Base-by-base conservation (phyloP, 37 sponge, comb jelly and placozoan species). In the Cliona cf. orientalis region DNA sequence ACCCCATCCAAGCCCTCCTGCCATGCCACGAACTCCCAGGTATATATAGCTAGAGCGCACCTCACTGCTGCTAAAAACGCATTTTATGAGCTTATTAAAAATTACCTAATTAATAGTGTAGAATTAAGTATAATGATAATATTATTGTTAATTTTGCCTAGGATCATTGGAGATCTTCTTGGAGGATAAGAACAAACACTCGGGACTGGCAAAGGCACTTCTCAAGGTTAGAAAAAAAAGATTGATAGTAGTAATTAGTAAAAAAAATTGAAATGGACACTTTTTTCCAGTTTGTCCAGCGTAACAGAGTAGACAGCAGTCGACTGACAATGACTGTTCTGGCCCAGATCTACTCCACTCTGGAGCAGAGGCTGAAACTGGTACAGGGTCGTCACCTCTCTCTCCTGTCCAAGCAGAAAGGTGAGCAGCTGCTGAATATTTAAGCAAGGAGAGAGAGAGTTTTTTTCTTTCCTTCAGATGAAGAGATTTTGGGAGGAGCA, bases 11-110 rank as follows among this genome's bases (percentile, higher is more conserved):
- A 17, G 87, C 87, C 0, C 66, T 85, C 46, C 62, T 71, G 42
- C 72, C 80, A 31, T 86, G 87, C 80, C 46, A 79, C 64, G 25
- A 38, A 32, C 74, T 86, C 5, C 87, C 87, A 65, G 87, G 87
- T 86, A 26, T 72, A 69, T n/a, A n/a, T 59, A 5, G 9, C 6
- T 42, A 21, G 21, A 9, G 53, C 14, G 44, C n/a, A 11, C 22
- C 3, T 39, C 44, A 44, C 44, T 69, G 66, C 5, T n/a, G 63
- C 63, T 61, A n/a, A 61, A 21, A 21, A 21, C 7, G 3, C 37
- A 3, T 3, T 2, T 11, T 11, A n/a, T n/a, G n/a, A n/a, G n/a
- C n/a, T n/a, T 61, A 61, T n/a, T 21, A 23, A 23, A 61, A 9
- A 6, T n/a, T 61, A 61, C 14, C 7, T 6, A 61, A 6, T 19